Conservation (phyloP, 2,797 vertebrate genomes). For the Enteromius mattozi region DNA sequence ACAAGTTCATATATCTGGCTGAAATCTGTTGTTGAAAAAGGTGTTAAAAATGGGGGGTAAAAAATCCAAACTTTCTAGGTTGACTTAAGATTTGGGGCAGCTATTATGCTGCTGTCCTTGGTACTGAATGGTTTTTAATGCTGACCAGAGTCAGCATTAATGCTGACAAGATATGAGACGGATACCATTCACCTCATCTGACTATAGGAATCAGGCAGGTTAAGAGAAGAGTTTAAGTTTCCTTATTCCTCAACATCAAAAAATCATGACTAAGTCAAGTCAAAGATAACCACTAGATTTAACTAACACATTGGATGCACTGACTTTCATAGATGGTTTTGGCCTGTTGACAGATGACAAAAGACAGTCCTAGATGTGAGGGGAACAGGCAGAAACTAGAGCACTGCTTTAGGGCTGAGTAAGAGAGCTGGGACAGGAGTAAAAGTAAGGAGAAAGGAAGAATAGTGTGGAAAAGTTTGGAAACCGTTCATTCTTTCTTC, state of each 20-base stretch:
- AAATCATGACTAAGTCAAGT: background rate
- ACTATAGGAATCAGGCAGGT: background rate
- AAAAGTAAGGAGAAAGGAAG: background rate
- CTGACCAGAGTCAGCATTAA: background rate
- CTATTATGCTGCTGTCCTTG: slow-evolving; percentile 10
- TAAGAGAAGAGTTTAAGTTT: background rate
- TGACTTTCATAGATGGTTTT: background rate
- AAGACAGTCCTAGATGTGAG: background rate
- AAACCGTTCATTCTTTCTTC: background rate
- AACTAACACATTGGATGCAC: background rate
- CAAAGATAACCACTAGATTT: background rate
- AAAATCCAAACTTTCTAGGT: background rate
- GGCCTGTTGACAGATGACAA: background rate
- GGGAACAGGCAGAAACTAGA: background rate
- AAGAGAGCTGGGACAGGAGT: background rate
- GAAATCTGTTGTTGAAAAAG: too few species aligned
- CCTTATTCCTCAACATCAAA: background rate
- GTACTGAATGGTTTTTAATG: background rate
- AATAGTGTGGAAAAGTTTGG: background rate
- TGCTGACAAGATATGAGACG: background rate
- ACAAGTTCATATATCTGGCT: too few species aligned
- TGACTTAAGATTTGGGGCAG: background rate
- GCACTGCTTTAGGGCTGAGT: background rate
- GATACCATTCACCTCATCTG: background rate
- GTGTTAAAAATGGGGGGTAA: background rate